phyloP scores from a whole-genome alignment of 2,797 vertebrate genomes.

The Aulostomus chinensis region DNA sequence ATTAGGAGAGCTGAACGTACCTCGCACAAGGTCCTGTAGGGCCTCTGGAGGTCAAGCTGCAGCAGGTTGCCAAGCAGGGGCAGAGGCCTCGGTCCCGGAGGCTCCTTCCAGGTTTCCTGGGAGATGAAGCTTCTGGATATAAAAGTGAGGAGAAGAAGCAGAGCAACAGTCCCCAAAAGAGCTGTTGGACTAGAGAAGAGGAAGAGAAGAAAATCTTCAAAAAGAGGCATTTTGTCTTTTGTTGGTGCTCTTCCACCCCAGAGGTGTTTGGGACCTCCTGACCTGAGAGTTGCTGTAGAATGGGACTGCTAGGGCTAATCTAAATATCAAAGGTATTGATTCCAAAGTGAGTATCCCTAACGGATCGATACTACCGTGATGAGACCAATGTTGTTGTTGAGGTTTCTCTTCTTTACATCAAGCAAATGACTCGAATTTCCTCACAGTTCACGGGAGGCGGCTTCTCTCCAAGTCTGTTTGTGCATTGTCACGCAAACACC shows the following conservation, averaged over 20 bases:
- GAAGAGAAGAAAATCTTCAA: constrained; percentile 5
- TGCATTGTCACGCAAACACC: too few relatives aligned
- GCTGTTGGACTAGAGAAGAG: constrained; percentile 17
- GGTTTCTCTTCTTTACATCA: too few relatives aligned
- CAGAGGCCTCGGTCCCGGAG: constrained; percentile 64
- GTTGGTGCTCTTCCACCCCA: background rate
- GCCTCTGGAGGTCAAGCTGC: constrained; percentile 68
- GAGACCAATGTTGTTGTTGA: too few relatives aligned
- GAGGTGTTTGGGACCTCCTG: too few relatives aligned
- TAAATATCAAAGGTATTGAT: too few relatives aligned
- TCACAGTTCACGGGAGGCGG: too few relatives aligned
- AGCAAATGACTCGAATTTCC: too few relatives aligned
- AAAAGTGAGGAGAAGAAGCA: constrained; percentile 34
- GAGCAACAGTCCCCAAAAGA: constrained; percentile 21
- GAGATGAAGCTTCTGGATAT: constrained; percentile 1
- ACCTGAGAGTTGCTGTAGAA: background rate
- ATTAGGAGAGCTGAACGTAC: constrained; percentile 34
- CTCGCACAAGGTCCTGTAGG: constrained; percentile 49
- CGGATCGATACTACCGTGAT: too few relatives aligned
- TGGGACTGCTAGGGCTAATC: too few relatives aligned
- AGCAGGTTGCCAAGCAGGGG: constrained; percentile 74
- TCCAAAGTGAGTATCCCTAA: too few relatives aligned
- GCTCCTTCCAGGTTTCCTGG: constrained; percentile 8
- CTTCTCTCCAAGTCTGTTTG: too few relatives aligned
- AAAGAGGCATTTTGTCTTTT: constrained; percentile 23